Base-by-base conservation (phyloP, 2,113 vertebrate species). In the Halcyon senegalensis region DNA sequence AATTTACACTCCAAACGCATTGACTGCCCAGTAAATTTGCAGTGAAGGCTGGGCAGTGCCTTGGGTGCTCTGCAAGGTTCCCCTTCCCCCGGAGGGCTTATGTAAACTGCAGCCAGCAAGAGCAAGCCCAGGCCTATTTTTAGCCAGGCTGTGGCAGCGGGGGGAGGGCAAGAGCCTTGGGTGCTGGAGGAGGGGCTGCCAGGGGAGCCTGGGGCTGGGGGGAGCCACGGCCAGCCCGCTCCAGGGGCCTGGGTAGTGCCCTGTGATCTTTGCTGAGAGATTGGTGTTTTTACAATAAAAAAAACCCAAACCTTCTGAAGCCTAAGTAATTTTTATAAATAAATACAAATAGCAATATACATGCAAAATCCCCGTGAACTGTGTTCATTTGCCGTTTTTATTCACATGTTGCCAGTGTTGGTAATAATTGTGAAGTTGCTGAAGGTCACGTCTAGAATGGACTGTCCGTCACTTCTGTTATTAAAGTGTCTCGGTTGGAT, bases 51-150 rank as follows among this genome's bases (percentile, higher is more conserved):
- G 56, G 50, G 64, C 81, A 92, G 59, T 83, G 46, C 82, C 63
- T 93, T 53, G 63, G 69, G 95, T 94, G 37, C 63, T 90, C 69
- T 74, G 87, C 93, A 93, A 91, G 83, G 80, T 85, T 90, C 84
- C 91, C 92, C 84, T 94, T 91, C 75, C 91, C 92, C 94, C 80
- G 37, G 50, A 96, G 96, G 68, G 79, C 81, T 97, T 89, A 33
- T 87, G 84, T 64, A 93, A 96, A 92, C 94, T 84, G 77, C 66
- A 88, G 88, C 80, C 0, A 95, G 88, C 37, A 64, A 80, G 94
- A 96, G 33, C 55, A 28, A 67, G 86, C 39, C 7, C 6, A 88
- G 62, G 33, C 39, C 79, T 97, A 93, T 96, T 97, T 97, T 96
- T 97, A 96, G 91, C 59, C 48, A 66, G 77, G 84, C 80, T 81